A percentile compares a stretch with the other conserved stretches of the same genome.
Evolutionary conservation across 2,888 invertebrate genomes (phyloP).

Genomic region (Sclerodermus sp.): DNA sequence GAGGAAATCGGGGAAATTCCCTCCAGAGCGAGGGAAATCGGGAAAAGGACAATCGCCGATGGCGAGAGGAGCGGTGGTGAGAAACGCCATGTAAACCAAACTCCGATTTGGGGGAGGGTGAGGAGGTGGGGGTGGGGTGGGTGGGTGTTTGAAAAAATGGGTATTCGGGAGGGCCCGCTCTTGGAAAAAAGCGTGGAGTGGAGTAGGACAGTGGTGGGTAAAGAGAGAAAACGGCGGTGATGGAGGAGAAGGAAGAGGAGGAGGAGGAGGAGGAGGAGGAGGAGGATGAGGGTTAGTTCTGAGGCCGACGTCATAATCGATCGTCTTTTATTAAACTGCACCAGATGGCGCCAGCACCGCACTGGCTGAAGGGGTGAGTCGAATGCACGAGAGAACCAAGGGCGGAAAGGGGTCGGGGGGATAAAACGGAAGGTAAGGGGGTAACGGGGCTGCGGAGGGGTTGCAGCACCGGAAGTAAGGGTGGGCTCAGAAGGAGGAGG

Average conservation of each 20-base stretch:
- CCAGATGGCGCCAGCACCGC: slow-evolving; percentile 52
- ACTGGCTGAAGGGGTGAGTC: slow-evolving; percentile 15
- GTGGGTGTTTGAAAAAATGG: slow-evolving; percentile 52
- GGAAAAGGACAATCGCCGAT: too few species aligned
- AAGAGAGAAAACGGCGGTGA: background rate
- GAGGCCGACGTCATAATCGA: slow-evolving; percentile 58
- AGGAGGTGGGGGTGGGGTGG: slow-evolving; percentile 30
- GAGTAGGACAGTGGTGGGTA: slow-evolving; percentile 16
- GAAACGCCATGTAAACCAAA: too few species aligned
- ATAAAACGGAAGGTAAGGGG: slow-evolving; percentile 14
- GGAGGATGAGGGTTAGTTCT: slow-evolving; percentile 44
- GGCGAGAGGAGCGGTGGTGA: too few species aligned
- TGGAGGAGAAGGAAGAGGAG: background rate
- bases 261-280: slow-evolving; percentile 1
- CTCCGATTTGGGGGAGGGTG: too few species aligned
- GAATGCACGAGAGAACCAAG: background rate
- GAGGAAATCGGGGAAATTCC: too few species aligned
- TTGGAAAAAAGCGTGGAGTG: background rate
- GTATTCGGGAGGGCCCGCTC: too few species aligned
- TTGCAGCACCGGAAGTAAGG: slow-evolving; percentile 28
- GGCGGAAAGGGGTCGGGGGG: slow-evolving; percentile 13
- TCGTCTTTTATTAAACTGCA: slow-evolving; percentile 58
- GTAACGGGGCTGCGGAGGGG: background rate
- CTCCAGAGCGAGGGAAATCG: too few species aligned
- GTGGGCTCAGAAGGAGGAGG: slow-evolving; percentile 30